Evolutionary conservation across 1,140 invertebrate genomes (phyloP).

Genomic region (Coenobita brevimanus): DNA sequence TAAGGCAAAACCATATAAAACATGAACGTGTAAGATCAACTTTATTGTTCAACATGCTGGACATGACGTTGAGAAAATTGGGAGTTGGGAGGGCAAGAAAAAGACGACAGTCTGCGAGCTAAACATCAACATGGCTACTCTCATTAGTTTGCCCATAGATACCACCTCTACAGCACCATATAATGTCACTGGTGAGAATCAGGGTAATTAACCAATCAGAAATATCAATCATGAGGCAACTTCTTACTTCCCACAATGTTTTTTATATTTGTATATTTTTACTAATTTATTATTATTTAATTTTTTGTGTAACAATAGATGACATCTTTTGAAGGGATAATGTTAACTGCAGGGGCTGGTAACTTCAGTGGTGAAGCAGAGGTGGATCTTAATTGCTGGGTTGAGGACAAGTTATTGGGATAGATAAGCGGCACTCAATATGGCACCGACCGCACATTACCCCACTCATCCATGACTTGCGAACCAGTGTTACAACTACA

Average conservation of each 20-base stretch:
- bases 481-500: slow-evolving; percentile 41
- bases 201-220: neutral
- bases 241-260: neutral
- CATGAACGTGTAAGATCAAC: slow-evolving; percentile 53
- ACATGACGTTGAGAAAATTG: slow-evolving; percentile 60
- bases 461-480: slow-evolving; percentile 17
- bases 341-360: no score
- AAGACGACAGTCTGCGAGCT: slow-evolving; percentile 60
- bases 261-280: neutral
- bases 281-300: neutral
- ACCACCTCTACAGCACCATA: slow-evolving; percentile 37
- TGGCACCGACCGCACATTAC: slow-evolving; percentile 28
- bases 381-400: slow-evolving; percentile 15
- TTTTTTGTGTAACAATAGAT: neutral
- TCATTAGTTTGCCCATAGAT: slow-evolving; percentile 22
- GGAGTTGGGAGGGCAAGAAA: slow-evolving; percentile 62
- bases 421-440: slow-evolving; percentile 28
- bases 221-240: neutral
- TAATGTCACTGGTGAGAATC: neutral
- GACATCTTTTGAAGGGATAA: neutral
- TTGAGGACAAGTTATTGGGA: slow-evolving; percentile 29
- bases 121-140: slow-evolving; percentile 62
- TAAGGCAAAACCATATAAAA: no score
- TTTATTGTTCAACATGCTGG: slow-evolving; percentile 66
- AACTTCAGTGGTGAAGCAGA: slow-evolving; percentile 21